Evolutionary conservation across 2,113 vertebrate genomes (phyloP), one percentile per base, ranked within the genome.

Genomic region (Micronycteris hirsuta): DNA sequence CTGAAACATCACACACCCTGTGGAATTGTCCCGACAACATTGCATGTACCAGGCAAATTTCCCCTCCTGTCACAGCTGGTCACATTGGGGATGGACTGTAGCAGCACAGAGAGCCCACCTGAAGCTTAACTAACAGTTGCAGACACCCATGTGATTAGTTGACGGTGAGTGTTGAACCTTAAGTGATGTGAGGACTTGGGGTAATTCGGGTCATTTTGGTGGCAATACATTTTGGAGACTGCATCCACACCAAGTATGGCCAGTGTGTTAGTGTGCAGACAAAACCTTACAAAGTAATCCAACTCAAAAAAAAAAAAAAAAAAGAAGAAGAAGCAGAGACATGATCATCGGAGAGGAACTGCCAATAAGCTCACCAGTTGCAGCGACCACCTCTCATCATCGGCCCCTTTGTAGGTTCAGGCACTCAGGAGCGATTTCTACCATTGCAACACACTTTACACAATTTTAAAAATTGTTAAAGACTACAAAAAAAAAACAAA

Each of bases 31-130:
- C 24, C 0, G 1, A 52, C 4, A 36, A 24, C 1, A 10, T 0
- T 9, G 14, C 24, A 5, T 0, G 13, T 20, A 2, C 3, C 12
- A 15, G 73, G 20, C 20, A 17, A 41, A 45, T 0, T 1, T 1
- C 5, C 6, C 7, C 15, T 63, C 70, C 56, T 65, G 12, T 33
- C 52, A 45, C 5, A 15, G 15, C 43, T 26, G 54, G 76, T n/a
- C 47, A 0, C 5, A 33, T 78, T 31, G 12, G 33, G 17, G 36
- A 22, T 33, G 6, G 12, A 45, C 9, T 33, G 33, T 63, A 54
- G 24, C 12, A 22, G 43, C 45, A 14, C 1, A 22, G 3, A 71
- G 54, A 61, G 17, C 3, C 22, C 61, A 9, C 14, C 20, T 22
- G n/a, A 47, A 22, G 16, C 36, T 41, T 17, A 82, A 52, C 28